Conservation (phyloP, 2,797 vertebrate genomes). For the Pteronotus mesoamericanus region DNA sequence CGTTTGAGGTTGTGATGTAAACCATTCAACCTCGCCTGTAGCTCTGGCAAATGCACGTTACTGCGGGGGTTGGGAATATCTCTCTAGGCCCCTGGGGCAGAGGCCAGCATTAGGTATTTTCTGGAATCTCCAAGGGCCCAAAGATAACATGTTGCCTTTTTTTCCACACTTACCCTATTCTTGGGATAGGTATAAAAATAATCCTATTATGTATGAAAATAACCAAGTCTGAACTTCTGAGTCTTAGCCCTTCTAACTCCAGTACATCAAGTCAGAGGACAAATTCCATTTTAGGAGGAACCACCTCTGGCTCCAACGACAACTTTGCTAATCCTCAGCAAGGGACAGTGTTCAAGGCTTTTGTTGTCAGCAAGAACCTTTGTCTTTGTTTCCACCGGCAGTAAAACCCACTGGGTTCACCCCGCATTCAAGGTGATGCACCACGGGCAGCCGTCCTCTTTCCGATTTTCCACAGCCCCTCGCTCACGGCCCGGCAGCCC, state of each 20-base stretch:
- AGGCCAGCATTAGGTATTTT: not conserved
- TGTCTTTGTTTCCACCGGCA: not conserved
- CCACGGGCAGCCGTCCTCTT: not conserved
- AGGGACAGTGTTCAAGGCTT: not conserved
- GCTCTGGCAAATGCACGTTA: not conserved
- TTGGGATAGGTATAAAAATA: not conserved
- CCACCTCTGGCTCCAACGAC: not conserved
- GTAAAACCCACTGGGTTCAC: not conserved
- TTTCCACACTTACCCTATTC: not conserved
- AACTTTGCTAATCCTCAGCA: not conserved
- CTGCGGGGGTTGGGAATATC: not conserved
- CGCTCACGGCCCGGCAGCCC: accelerated
- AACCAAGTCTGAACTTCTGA: not conserved
- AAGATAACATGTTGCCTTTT: not conserved
- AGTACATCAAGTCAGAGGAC: not conserved
- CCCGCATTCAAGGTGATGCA: not conserved
- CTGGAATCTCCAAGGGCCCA: not conserved
- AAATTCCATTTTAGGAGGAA: not conserved
- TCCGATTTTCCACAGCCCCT: not conserved
- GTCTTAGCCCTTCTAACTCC: not conserved
- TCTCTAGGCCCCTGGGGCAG: not conserved
- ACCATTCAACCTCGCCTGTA: not conserved
- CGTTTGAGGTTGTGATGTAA: not conserved
- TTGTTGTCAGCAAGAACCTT: not conserved
- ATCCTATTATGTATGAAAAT: not conserved